Conservation (phyloP, 2,888 invertebrate genomes). For the Drosophila putrida region DNA sequence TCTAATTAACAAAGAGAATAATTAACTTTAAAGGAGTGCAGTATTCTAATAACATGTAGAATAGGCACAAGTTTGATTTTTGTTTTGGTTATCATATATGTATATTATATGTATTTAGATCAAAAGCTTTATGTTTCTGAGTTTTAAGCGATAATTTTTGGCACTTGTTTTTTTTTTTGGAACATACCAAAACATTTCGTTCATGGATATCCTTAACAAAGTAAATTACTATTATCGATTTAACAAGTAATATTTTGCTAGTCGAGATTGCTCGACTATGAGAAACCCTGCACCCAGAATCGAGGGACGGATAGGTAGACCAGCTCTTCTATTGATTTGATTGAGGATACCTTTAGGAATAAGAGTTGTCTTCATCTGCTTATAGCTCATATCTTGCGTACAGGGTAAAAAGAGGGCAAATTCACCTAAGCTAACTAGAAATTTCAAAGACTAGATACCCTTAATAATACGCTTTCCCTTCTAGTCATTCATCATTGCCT, state of each 20-base stretch:
- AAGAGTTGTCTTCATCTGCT: constrained; percentile 11
- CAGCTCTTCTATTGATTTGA: constrained; percentile 5
- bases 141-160: constrained; percentile 24
- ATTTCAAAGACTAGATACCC: background rate
- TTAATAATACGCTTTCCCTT: background rate
- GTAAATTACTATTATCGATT: background rate
- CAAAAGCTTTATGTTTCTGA: constrained; percentile 6
- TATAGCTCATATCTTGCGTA: background rate
- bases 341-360: background rate
- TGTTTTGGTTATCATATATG: constrained; percentile 47
- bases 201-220: constrained; percentile 9
- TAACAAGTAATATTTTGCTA: constrained; percentile 6
- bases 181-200: constrained; percentile 12
- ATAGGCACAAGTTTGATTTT: constrained; percentile 64
- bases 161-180: constrained; percentile 31
- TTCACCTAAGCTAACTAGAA: background rate
- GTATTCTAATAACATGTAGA: constrained; percentile 47
- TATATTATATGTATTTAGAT: constrained; percentile 11
- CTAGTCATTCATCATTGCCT: background rate
- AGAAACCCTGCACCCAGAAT: constrained; percentile 17
- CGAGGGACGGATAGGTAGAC: constrained; percentile 19
- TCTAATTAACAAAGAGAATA: constrained; percentile 45
- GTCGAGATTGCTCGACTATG: constrained; percentile 10
- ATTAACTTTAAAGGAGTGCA: constrained; percentile 59
- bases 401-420: background rate